These are phyloP conservation scores for Silvanus unidentatus DNA, from an alignment of 2,888 invertebrate genomes.

Conservation along the genomic window DNA sequence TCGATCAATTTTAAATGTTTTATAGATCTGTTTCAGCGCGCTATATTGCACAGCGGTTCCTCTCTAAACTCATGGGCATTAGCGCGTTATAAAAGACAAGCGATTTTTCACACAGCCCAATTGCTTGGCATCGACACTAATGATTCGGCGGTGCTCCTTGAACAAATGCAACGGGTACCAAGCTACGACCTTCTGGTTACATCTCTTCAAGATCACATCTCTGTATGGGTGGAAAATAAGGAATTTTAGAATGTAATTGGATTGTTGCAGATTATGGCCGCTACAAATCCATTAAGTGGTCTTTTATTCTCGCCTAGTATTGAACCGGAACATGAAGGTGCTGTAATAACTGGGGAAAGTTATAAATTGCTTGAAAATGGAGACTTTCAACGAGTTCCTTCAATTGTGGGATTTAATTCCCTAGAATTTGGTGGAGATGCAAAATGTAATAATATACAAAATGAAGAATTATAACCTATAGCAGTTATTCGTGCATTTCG, in stretches of 20 bases:
- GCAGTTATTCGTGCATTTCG: too few species aligned
- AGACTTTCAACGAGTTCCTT: conserved; percentile 37
- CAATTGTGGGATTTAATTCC: conserved; percentile 52
- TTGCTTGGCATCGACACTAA: conserved; percentile 24
- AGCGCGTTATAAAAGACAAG: conserved; percentile 21
- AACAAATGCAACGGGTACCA: conserved; percentile 17
- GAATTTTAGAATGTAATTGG: background rate
- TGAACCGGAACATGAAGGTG: conserved; percentile 20
- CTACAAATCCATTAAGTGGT: conserved; percentile 15
- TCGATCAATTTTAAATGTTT: background rate
- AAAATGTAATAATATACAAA: too few species aligned
- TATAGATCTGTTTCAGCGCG: conserved; percentile 27
- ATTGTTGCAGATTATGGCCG: background rate
- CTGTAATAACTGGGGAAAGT: conserved; percentile 21
- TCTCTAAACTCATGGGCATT: conserved; percentile 29
- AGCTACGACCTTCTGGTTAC: background rate
- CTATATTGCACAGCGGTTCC: conserved; percentile 32
- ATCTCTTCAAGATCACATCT: background rate
- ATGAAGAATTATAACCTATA: too few species aligned
- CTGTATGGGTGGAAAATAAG: background rate
- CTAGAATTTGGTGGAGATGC: conserved; percentile 37
- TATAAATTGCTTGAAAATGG: conserved; percentile 18
- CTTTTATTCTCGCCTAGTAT: conserved; percentile 21
- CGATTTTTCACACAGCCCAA: conserved; percentile 23
- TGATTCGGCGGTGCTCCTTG: conserved; percentile 20